Evolutionary conservation across 92 coral and sea anemone genomes (phyloP).

Genomic region (Desmophyllum pertusum): DNA sequence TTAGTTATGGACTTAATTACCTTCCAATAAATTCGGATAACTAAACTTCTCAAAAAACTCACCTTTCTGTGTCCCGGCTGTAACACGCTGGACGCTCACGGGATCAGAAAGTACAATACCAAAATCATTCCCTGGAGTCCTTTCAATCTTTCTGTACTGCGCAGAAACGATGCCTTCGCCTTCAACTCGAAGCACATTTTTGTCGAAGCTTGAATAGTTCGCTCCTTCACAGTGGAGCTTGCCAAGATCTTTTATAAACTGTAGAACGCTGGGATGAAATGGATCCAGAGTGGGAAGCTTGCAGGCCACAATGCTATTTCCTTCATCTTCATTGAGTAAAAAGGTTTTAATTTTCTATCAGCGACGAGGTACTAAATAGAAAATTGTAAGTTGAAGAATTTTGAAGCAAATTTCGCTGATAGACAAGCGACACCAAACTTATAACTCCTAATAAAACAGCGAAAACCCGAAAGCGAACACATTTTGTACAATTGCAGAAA

Average conservation of each 20-base stretch:
- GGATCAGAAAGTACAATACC: constrained; percentile 52
- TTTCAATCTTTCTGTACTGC: constrained; percentile 56
- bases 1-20: too few relatives aligned
- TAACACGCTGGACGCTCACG: neutral
- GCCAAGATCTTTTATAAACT: constrained; percentile 38
- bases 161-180: constrained; percentile 62
- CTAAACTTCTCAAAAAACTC: neutral
- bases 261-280: constrained; percentile 44
- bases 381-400: neutral
- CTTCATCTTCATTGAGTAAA: neutral
- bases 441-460: neutral
- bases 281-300: constrained; percentile 45
- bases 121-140: constrained; percentile 60
- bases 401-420: neutral
- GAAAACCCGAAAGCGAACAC: neutral
- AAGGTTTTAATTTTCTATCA: neutral
- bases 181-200: constrained; percentile 50
- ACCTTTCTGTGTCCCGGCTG: neutral
- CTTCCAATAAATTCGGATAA: too few relatives aligned
- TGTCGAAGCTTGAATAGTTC: constrained; percentile 57
- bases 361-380: neutral
- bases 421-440: neutral
- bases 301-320: constrained; percentile 15
- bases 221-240: constrained; percentile 33
- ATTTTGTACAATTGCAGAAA: neutral